Evolutionary conservation across 2,113 vertebrate species (phyloP).

Genomic region (Psammodynastes pulverulentus): DNA sequence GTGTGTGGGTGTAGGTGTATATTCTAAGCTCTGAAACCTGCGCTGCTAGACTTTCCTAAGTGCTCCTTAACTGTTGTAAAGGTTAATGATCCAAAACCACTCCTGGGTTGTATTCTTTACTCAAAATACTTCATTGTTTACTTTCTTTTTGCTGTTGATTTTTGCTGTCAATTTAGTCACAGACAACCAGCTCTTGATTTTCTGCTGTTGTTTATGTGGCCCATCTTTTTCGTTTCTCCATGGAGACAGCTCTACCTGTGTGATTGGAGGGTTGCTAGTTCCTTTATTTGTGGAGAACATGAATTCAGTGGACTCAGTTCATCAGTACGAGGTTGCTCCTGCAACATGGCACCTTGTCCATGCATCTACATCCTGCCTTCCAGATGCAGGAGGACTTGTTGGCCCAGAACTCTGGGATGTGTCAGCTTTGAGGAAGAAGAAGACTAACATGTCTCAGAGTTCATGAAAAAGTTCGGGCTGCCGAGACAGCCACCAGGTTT

Average conservation of each 20-base stretch:
- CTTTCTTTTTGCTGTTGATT: conserved; percentile 51
- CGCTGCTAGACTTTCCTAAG: not conserved
- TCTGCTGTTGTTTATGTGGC: conserved; percentile 40
- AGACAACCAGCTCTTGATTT: conserved; percentile 39
- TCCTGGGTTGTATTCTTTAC: conserved; percentile 24
- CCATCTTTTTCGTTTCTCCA: not conserved
- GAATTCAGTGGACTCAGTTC: not conserved
- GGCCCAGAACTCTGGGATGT: not conserved
- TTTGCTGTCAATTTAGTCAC: conserved; percentile 38
- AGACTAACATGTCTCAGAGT: not conserved
- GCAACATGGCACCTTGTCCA: not conserved
- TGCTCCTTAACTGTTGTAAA: not conserved
- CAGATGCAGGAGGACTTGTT: not conserved
- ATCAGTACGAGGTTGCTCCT: not conserved
- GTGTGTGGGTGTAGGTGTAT: not conserved
- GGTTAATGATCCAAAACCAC: not conserved
- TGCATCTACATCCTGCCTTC: not conserved
- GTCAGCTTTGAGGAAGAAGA: not conserved
- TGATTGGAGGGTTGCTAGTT: not conserved
- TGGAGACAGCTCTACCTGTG: not conserved
- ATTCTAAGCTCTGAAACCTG: not conserved
- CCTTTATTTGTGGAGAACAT: not conserved
- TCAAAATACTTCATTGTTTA: conserved; percentile 49
- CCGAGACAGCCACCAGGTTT: not conserved
- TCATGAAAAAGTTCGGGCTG: not conserved